Base-by-base conservation (phyloP, 2,797 vertebrate species). In the Pipistrellus nathusii region DNA sequence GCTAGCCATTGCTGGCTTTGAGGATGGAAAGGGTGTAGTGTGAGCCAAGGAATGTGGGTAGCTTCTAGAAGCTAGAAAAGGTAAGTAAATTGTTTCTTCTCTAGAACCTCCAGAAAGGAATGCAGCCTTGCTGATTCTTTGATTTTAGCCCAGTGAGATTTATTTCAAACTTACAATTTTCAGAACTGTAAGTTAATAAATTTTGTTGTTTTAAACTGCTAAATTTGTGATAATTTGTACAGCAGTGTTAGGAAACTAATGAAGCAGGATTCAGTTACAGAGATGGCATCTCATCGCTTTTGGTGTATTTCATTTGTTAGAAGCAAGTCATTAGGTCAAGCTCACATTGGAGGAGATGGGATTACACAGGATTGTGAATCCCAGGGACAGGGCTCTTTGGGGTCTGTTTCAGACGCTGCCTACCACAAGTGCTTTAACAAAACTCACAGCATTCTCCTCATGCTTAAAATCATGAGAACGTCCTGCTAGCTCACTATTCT, bases 101-200 rank as follows among this genome's bases (percentile, higher is more conserved):
- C 53, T 77, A 82, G 62, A 90, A 83, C 9, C 27, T 77, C 38
- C 57, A 90, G 44, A 92, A 77, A 81, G 69, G 20, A 85, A 77
- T 53, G 30, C 12, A 72, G 14, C 27, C 71, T 8, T 51, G 27
- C 23, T 55, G 11, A 90, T 48, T 17, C 14, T 46, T 77, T 89
- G 59, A 62, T 64, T 71, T 90, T 90, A 90, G 53, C 13, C 55
- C 10, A 57, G 4, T 83, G 59, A 68, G n/a, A 64, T 48, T 86
- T 27, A 83, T 21, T 90, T 94, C 55, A 86, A 83, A 66, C 12
- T 57, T 88, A 38, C 72, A 30, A 89, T 89, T 92, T 89, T 27
- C 9, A 82, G 59, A 90, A 77, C 27, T 83, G n/a, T 71, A 48
- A 77, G 5, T 64, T 64, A 62, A 64, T 75, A 71, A 46, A 64